Conservation (phyloP, 1,140 invertebrate species). For the Philopotamus ludificatus region DNA sequence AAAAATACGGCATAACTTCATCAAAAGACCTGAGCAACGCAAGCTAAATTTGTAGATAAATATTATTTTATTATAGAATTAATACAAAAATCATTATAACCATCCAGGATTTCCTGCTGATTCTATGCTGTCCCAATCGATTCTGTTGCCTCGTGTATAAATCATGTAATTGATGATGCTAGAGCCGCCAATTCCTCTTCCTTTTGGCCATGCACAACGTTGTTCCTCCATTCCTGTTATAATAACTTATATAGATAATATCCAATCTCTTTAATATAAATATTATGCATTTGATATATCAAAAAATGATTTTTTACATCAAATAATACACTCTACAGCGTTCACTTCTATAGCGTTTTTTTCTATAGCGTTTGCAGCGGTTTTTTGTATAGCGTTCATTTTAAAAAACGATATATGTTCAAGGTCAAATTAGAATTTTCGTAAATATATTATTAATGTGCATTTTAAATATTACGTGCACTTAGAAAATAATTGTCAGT, state of each 20-base stretch:
- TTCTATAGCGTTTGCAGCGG: no score
- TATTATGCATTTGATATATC: no score
- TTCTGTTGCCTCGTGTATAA: slow-evolving; percentile 76
- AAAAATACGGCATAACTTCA: slow-evolving; percentile 48
- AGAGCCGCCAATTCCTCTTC: slow-evolving; percentile 69
- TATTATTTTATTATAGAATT: slow-evolving; percentile 28
- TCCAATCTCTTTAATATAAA: neutral
- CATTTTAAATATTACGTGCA: no score
- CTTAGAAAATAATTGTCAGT: no score
- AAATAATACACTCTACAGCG: no score
- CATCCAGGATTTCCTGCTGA: slow-evolving; percentile 65
- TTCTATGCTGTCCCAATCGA: slow-evolving; percentile 75
- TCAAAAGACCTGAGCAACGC: slow-evolving; percentile 27
- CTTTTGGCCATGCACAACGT: slow-evolving; percentile 60
- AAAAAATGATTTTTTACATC: no score
- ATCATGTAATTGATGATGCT: slow-evolving; percentile 85
- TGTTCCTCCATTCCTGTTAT: slow-evolving; percentile 16
- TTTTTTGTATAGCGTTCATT: no score
- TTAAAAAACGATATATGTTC: no score
- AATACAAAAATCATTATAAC: slow-evolving; percentile 29
- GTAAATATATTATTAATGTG: no score
- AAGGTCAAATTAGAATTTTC: no score
- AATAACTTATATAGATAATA: neutral
- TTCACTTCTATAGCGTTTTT: no score
- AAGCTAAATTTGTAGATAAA: slow-evolving; percentile 50